Percentiles rank a stretch among this genome's conserved stretches.
Conservation (phyloP, 2,113 vertebrate species). For the Panthera uncia region DNA sequence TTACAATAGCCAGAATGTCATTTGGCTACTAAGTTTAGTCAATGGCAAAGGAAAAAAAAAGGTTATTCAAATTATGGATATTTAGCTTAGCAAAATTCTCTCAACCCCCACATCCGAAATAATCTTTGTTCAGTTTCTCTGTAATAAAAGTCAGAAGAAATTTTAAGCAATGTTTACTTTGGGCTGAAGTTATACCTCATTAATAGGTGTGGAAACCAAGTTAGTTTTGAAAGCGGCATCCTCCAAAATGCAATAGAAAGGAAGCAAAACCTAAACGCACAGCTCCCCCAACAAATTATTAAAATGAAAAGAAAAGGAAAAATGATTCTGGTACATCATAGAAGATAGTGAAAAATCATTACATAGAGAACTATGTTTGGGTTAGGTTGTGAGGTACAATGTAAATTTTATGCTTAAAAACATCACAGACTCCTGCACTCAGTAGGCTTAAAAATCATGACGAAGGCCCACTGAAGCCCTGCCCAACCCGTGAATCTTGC, state of each 20-base stretch:
- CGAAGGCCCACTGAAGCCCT: not conserved
- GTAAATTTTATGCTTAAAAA: not conserved
- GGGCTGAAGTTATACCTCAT: not conserved
- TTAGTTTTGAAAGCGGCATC: not conserved
- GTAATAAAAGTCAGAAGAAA: not conserved
- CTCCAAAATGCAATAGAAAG: not conserved
- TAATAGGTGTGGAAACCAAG: not conserved
- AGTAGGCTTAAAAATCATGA: not conserved
- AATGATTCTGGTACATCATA: not conserved
- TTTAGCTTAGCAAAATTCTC: not conserved
- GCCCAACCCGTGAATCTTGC: not conserved
- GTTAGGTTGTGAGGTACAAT: not conserved
- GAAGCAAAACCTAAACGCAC: not conserved
- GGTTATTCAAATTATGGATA: not conserved
- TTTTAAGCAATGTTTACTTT: not conserved
- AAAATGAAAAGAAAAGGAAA: not conserved
- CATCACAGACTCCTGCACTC: not conserved
- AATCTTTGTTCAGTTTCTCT: not conserved
- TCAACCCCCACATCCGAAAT: not conserved
- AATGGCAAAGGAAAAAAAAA: not conserved
- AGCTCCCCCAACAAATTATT: not conserved
- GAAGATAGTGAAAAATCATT: not conserved
- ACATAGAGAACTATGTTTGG: not conserved
- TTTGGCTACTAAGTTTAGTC: not conserved
- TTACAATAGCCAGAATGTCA: not conserved